These are phyloP conservation scores for Carassius gibelio DNA, from an alignment of 2,113 vertebrate species.

Conservation along the genomic window DNA sequence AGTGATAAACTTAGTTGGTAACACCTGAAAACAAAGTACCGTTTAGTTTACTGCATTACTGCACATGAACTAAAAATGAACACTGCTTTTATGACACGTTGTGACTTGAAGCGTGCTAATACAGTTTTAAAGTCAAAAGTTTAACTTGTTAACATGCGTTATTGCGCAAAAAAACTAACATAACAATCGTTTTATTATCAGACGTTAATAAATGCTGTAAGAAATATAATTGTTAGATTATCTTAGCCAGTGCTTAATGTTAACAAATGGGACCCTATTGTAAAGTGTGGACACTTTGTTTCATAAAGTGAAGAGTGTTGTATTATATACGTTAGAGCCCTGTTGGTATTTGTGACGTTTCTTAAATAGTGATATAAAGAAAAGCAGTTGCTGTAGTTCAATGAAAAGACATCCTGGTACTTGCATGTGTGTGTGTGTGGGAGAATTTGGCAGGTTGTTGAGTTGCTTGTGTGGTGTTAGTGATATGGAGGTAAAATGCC, in stretches of 20 bases:
- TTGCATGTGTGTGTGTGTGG: conserved; percentile 40
- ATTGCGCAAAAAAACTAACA: neutral
- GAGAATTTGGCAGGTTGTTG: conserved; percentile 32
- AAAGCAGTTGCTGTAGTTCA: neutral
- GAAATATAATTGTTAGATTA: neutral
- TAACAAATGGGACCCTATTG: neutral
- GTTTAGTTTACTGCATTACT: neutral
- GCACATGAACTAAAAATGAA: neutral
- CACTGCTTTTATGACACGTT: neutral
- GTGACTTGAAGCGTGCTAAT: neutral
- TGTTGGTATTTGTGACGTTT: neutral
- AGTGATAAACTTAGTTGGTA: neutral
- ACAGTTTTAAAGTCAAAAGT: neutral
- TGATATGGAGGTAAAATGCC: conserved; percentile 53
- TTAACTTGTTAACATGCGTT: neutral
- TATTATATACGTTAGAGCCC: too few relatives aligned
- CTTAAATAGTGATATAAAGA: neutral
- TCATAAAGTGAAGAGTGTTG: neutral
- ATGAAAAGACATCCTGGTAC: neutral
- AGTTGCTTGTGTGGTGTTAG: conserved; percentile 47
- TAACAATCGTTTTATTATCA: neutral
- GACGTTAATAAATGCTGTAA: neutral
- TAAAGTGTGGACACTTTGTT: neutral
- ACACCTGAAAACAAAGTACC: too few relatives aligned
- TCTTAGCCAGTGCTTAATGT: neutral